A percentile compares a stretch with the other conserved stretches of the same genome.
Conservation (phyloP, 1,140 invertebrate genomes). For the Bathynomus jamesi region DNA sequence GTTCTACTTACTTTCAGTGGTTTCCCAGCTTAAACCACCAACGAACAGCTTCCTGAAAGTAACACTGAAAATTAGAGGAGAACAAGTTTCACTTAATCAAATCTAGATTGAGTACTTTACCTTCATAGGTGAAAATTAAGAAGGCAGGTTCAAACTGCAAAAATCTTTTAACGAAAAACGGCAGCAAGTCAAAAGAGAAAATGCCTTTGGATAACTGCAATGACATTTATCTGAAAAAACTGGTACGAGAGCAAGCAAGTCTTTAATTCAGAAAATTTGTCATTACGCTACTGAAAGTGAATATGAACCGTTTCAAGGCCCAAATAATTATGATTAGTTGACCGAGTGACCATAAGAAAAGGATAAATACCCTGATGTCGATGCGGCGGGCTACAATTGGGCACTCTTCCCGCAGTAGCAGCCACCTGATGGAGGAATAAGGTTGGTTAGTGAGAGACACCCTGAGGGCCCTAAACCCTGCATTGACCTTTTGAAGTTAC, state of each 20-base stretch:
- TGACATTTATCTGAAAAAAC: background rate
- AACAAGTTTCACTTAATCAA: conserved; percentile 9
- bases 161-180: conserved; percentile 1
- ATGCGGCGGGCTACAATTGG: conserved; percentile 14
- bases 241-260: background rate
- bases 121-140: conserved; percentile 8
- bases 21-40: conserved; percentile 94
- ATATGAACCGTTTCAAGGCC: background rate
- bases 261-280: background rate
- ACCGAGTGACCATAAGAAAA: conserved; percentile 10
- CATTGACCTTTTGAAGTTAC: conserved; percentile 10
- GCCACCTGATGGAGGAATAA: conserved; percentile 15
- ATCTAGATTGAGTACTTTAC: conserved; percentile 14
- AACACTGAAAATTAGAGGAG: conserved; percentile 25
- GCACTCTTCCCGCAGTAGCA: conserved; percentile 13
- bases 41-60: conserved; percentile 93
- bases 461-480: background rate
- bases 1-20: conserved; percentile 83
- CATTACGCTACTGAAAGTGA: background rate
- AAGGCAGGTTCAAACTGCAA: conserved; percentile 6
- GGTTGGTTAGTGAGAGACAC: conserved; percentile 8
- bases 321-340: conserved; percentile 8
- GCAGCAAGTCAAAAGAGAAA: background rate
- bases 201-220: background rate
- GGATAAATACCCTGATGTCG: conserved; percentile 26